Evolutionary conservation across 2,797 vertebrate genomes (phyloP).

Genomic region (Semotilus atromaculatus): DNA sequence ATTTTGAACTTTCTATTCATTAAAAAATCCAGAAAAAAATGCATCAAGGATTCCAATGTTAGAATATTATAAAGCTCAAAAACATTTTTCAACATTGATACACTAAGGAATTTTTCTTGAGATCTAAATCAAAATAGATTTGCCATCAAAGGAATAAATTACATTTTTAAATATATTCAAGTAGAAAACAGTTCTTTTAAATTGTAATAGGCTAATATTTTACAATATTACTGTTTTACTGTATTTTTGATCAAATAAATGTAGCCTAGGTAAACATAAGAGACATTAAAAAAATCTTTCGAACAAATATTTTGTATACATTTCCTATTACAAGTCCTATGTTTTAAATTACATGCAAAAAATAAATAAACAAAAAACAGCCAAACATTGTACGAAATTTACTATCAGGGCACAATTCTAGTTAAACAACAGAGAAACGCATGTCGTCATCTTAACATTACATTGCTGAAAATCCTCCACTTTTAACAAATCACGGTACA

Average conservation of each 20-base stretch:
- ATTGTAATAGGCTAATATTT: not conserved
- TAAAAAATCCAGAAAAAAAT: not conserved
- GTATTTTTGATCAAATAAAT: not conserved
- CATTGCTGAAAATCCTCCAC: not conserved
- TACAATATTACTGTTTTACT: not conserved
- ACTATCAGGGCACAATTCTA: not conserved
- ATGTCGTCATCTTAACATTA: not conserved
- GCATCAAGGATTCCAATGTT: not conserved
- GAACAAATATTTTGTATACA: not conserved
- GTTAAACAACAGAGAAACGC: not conserved
- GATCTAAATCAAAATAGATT: not conserved
- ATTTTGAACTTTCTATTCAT: not conserved
- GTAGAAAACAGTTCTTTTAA: not conserved
- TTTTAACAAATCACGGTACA: not conserved
- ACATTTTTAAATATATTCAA: not conserved
- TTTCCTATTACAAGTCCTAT: not conserved
- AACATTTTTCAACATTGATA: not conserved
- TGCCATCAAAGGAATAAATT: too few relatives aligned
- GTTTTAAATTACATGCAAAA: not conserved
- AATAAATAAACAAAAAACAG: not conserved
- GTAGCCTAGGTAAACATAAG: not conserved
- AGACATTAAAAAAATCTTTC: too few relatives aligned
- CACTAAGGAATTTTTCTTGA: not conserved
- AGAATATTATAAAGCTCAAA: not conserved
- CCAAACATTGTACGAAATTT: not conserved